Evolutionary conservation across 92 coral and sea anemone genomes (phyloP), one percentile per base, ranked within the genome.

Genomic region (Hydrozoanthus gracilis): DNA sequence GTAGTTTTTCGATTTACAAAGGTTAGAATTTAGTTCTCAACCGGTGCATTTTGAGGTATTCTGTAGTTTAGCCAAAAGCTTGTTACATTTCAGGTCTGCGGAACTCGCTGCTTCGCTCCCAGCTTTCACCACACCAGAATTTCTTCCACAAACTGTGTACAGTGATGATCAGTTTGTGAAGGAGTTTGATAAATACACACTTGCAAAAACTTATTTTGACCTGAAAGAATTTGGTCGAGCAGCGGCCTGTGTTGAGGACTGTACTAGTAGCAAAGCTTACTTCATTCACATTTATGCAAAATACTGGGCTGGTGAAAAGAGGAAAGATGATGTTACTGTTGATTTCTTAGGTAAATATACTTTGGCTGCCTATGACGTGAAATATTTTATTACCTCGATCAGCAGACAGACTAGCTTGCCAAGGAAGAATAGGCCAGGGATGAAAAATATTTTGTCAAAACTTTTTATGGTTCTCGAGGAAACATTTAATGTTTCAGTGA

Each of bases 151-250:
- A 78, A 78, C 88, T 39, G 95, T 90, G 76, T 91, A 88, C 86
- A 73, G 62, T 1, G 96, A 95, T 82, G 49, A 73, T 13, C 90
- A 88, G 82, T 95, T 96, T 71, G 51, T 93, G 69, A 87, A 88
- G 67, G 99, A 96, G 74, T 96, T 87, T 82, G 99, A 96, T 76
- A 88, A 86, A 17, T 96, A 88, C 83, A 86, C 91, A 5, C 67
- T 95, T 91, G 99, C 95, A 3, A 96, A 96, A 85, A 79, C 99
- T 12, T 90, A 90, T 74, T 92, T 96, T 90, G 98, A 96, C 54
- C 87, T 90, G 77, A 95, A 96, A 50, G 99, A 96, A 87, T 96
- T 95, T 88, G 97, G 95, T 78, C 90, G 99, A 72, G 99, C 99
- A 35, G 94, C 98, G 11, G 92, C 89, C 84, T 95, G 88, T 67